A percentile compares a stretch with the other conserved stretches of the same genome.
Evolutionary conservation across 2,888 invertebrate genomes (phyloP).

Genomic region (Drosophila dives): DNA sequence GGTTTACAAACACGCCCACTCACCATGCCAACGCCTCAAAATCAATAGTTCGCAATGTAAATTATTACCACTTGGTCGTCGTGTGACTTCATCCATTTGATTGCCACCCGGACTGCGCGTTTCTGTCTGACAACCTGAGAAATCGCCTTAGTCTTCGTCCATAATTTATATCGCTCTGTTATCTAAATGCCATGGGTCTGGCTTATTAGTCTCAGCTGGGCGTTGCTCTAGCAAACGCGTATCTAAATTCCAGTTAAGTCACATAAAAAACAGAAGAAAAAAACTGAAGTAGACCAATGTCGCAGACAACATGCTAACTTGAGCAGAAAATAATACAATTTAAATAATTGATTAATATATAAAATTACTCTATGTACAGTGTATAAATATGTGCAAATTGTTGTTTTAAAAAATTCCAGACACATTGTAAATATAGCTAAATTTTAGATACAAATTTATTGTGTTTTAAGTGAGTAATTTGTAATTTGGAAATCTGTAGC

Average conservation of each 20-base stretch:
- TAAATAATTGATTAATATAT: conserved; percentile 11
- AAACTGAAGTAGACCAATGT: neutral
- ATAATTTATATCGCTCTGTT: conserved; percentile 64
- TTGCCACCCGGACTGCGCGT: conserved; percentile 26
- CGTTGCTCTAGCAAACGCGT: conserved; percentile 32
- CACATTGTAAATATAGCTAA: neutral
- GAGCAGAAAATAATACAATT: conserved; percentile 14
- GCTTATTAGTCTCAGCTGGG: conserved; percentile 53
- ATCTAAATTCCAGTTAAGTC: conserved; percentile 51
- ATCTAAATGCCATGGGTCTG: conserved; percentile 42
- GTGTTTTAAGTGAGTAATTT: conserved; percentile 17
- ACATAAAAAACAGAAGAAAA: conserved; percentile 14
- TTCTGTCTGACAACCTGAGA: conserved; percentile 30
- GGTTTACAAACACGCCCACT: conserved; percentile 18
- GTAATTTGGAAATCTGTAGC: conserved; percentile 13
- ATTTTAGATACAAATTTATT: neutral
- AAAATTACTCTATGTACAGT: neutral
- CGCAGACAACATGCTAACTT: conserved; percentile 3
- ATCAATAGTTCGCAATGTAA: conserved; percentile 75
- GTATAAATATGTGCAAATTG: conserved; percentile 4
- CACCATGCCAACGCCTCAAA: conserved; percentile 36
- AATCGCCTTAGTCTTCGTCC: conserved; percentile 42
- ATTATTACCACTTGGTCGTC: conserved; percentile 63
- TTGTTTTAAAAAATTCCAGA: neutral
- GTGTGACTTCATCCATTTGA: conserved; percentile 73